Evolutionary conservation across 2,888 invertebrate species (phyloP).

Genomic region (Stenchaetothrips biformis): DNA sequence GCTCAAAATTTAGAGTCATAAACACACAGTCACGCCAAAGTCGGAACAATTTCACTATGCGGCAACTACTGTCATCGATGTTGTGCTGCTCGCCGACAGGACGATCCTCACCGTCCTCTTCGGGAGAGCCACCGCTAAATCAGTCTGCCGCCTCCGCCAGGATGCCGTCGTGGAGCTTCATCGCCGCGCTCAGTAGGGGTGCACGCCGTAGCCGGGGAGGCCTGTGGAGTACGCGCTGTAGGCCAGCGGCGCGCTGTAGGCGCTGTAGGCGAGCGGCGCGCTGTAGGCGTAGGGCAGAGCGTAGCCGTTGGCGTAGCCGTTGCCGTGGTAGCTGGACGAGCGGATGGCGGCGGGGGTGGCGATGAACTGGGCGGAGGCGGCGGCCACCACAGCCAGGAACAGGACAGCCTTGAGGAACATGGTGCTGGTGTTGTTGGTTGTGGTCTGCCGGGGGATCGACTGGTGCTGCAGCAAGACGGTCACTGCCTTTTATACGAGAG

Average conservation of each 20-base stretch:
- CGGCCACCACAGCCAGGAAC: conserved; percentile 16
- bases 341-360: conserved; percentile 8
- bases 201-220: conserved; percentile 15
- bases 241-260: neutral
- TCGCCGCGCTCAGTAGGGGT: neutral
- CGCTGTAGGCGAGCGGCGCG: neutral
- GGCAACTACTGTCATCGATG: too few species aligned
- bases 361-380: conserved; percentile 18
- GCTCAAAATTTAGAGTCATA: neutral
- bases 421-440: neutral
- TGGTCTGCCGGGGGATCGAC: conserved; percentile 7
- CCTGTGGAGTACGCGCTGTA: neutral
- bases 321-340: conserved; percentile 13
- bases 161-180: neutral
- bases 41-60: too few species aligned
- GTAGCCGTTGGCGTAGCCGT: neutral
- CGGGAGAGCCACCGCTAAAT: neutral
- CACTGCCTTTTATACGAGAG: neutral
- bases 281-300: conserved; percentile 22
- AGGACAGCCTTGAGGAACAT: neutral
- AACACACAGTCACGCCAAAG: neutral
- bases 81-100: neutral
- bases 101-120: neutral
- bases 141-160: neutral
- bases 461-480: neutral